A percentile compares a stretch with the other conserved stretches of the same genome.
Evolutionary conservation across 2,113 vertebrate species (phyloP).

Genomic region (Brachionichthys hirsutus): DNA sequence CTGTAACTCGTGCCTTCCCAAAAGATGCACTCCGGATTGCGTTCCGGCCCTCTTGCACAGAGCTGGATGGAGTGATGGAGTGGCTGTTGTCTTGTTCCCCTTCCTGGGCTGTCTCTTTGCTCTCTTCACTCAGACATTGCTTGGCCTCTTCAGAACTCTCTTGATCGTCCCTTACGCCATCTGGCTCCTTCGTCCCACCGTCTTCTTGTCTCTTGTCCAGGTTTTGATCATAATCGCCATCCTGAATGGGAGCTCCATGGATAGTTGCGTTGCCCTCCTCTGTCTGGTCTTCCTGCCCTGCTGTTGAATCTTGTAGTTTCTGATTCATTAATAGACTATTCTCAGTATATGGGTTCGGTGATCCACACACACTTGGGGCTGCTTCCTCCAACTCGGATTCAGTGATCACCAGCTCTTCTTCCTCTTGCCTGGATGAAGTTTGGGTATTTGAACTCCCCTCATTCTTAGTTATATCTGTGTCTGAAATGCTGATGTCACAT

Average conservation of each 20-base stretch:
- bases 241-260: conserved; percentile 1
- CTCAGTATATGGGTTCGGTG: conserved; percentile 15
- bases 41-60: conserved; percentile 5
- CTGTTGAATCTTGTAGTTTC: conserved; percentile 10
- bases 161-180: conserved; percentile 23
- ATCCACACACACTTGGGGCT: neutral
- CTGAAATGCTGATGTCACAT: conserved; percentile 73
- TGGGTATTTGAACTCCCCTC: conserved; percentile 39
- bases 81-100: neutral
- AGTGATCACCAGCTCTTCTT: conserved; percentile 35
- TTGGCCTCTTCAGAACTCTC: conserved; percentile 16
- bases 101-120: conserved; percentile 19
- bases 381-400: conserved; percentile 20
- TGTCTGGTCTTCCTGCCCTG: conserved; percentile 9
- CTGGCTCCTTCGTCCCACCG: conserved; percentile 10
- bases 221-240: neutral
- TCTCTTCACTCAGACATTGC: conserved; percentile 33
- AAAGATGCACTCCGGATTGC: conserved; percentile 56
- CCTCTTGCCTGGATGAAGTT: conserved; percentile 16
- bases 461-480: conserved; percentile 67
- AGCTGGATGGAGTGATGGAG: conserved; percentile 25
- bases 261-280: conserved; percentile 18
- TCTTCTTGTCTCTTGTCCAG: conserved; percentile 12
- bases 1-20: conserved; percentile 66
- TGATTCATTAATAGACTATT: conserved; percentile 1